Evolutionary conservation across 2,113 vertebrate species (phyloP).

Genomic region (Gallinago undulata): DNA sequence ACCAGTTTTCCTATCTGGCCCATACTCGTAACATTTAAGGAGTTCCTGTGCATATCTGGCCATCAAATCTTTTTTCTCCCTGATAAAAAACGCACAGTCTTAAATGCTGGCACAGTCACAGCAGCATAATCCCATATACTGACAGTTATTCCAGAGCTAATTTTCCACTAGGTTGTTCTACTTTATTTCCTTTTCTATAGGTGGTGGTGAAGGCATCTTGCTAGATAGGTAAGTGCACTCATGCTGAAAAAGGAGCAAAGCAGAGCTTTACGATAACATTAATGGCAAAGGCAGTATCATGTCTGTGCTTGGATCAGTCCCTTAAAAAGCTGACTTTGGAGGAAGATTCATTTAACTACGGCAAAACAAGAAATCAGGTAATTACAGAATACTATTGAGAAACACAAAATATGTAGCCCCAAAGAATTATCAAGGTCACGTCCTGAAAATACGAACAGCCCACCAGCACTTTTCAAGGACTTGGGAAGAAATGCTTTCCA

Average conservation of each 20-base stretch:
- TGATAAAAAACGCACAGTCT: background rate
- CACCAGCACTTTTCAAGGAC: background rate
- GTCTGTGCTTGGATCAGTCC: background rate
- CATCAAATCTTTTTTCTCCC: background rate
- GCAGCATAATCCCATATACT: background rate
- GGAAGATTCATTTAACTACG: background rate
- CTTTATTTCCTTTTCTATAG: background rate
- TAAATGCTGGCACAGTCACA: background rate
- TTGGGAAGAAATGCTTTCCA: background rate
- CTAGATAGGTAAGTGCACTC: background rate
- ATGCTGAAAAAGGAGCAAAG: background rate
- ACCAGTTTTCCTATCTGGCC: background rate
- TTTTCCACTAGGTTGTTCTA: background rate
- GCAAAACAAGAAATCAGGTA: background rate
- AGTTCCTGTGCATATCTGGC: rapidly evolving
- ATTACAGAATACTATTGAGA: background rate
- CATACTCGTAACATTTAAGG: background rate
- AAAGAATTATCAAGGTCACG: background rate
- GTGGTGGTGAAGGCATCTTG: background rate
- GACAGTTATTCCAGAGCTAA: background rate
- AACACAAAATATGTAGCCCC: background rate
- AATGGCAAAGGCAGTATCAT: background rate
- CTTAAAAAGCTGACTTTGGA: background rate
- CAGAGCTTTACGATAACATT: background rate
- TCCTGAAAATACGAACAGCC: background rate